Evolutionary conservation across 2,888 invertebrate species (phyloP), one percentile per base, ranked within the genome.

Genomic region (Antheraea assamensis): DNA sequence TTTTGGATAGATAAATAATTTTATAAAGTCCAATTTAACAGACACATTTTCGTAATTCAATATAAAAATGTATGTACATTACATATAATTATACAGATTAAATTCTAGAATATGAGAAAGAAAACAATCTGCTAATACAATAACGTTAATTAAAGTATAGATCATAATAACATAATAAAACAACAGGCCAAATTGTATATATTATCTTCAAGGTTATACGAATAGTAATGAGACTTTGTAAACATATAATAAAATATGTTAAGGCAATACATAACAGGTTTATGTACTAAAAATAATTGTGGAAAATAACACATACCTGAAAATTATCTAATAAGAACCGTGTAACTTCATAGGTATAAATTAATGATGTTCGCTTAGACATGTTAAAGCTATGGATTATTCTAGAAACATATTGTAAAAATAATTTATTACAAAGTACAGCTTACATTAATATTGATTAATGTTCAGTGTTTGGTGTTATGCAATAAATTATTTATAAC

Each of bases 91-190:
- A 61, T 7, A 24, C 13, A 24, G n/a, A 24, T 58, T 24, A 58
- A 5, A 61, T 27, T 61, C 13, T 15, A 61, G n/a, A n/a, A 55
- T 55, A 55, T 15, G 4, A 61, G 27, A 24, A 61, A 3, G 27
- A 61, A 27, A 61, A 17, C n/a, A 58, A 21, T 24, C 8, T 58
- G 24, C 24, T 27, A 61, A 49, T 0, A n/a, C n/a, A n/a, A 55
- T 55, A n/a, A n/a, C 5, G 8, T n/a, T 55, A 55, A 55, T 55
- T 55, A 55, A 27, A 3, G 61, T 27, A 15, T 61, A 27, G 61
- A 61, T 5, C 10, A 24, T 24, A 71, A 76, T 80, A 74, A 71
- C 70, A 58, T 8, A 70, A 17, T 61, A 61, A 61, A n/a, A 24
- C 1, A 61, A 61, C 24, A 61, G 17, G 19, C 3, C 15, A 61